phyloP scores from a whole-genome alignment of 2,113 vertebrate genomes.

The Danionella cerebrum region DNA sequence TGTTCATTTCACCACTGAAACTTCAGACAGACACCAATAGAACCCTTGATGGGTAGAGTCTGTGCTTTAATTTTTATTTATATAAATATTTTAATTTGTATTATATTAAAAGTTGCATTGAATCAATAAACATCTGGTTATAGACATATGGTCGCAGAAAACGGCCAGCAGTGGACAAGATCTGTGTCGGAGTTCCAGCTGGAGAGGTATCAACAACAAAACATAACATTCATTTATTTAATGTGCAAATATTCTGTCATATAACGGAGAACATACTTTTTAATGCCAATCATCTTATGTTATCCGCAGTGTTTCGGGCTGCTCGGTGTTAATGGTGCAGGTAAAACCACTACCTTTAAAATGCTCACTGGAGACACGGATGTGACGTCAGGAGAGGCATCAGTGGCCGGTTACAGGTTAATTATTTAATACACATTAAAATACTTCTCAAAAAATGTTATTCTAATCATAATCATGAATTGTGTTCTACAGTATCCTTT shows the following conservation, averaged over 20 bases:
- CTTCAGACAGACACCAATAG: too few species aligned
- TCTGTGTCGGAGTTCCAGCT: conserved; percentile 85
- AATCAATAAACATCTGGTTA: neutral
- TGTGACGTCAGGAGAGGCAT: conserved; percentile 81
- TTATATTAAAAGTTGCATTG: neutral
- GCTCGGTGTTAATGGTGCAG: conserved; percentile 89
- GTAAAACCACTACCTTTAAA: conserved; percentile 94
- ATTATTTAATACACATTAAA: conserved; percentile 36
- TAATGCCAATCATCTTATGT: conserved; percentile 10
- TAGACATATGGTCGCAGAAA: conserved; percentile 78
- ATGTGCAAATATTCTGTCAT: too few species aligned
- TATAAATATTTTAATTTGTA: neutral
- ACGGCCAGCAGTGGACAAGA: conserved; percentile 81
- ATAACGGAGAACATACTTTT: too few species aligned
- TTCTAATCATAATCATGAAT: neutral
- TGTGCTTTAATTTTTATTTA: too few species aligned
- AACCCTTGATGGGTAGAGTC: too few species aligned
- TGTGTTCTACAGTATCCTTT: conserved; percentile 69
- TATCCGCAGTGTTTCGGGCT: conserved; percentile 85
- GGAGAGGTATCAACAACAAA: conserved; percentile 78
- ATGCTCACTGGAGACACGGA: conserved; percentile 91
- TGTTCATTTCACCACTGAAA: too few species aligned
- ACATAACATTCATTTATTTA: neutral
- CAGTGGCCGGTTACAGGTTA: conserved; percentile 82
- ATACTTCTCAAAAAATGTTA: too few species aligned